Percentiles rank a stretch among this genome's conserved stretches.
These are phyloP conservation scores for Boloria euphrosyne DNA, from an alignment of 2,888 invertebrate genomes.

Conservation along the genomic window DNA sequence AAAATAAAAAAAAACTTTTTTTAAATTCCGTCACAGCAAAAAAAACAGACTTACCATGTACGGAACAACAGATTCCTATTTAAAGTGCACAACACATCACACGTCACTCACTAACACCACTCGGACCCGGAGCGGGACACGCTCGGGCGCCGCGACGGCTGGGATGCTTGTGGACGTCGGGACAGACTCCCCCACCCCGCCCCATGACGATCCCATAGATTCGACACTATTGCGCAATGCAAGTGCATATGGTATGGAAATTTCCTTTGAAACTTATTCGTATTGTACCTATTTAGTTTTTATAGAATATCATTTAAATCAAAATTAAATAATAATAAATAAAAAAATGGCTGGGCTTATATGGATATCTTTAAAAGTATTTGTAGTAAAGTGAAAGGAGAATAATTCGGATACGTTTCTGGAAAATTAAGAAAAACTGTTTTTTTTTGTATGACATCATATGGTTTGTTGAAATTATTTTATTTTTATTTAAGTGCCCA, in stretches of 20 bases:
- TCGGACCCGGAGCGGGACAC: slow-evolving; percentile 41
- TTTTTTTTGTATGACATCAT: no score
- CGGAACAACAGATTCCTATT: slow-evolving; percentile 48
- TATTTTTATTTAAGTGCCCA: no score
- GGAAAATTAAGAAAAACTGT: no score
- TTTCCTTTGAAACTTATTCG: neutral
- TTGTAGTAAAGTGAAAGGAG: no score
- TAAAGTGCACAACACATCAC: slow-evolving; percentile 45
- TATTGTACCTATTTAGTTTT: no score
- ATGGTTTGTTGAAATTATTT: no score
- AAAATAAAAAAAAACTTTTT: no score
- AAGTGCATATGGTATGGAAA: slow-evolving; percentile 47
- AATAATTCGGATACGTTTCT: no score
- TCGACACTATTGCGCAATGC: slow-evolving; percentile 70
- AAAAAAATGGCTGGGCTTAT: no score
- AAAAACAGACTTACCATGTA: slow-evolving; percentile 47
- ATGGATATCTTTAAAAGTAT: no score
- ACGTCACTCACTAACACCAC: slow-evolving; percentile 38
- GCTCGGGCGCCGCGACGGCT: slow-evolving; percentile 52
- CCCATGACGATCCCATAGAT: slow-evolving; percentile 57
- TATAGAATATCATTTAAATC: no score
- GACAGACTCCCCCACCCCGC: slow-evolving; percentile 41
- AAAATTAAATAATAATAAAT: no score
- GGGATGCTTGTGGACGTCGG: slow-evolving; percentile 56
- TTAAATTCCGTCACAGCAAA: slow-evolving; percentile 6